Conservation (phyloP, 1,140 invertebrate genomes). For the Anthonomus grandis region DNA sequence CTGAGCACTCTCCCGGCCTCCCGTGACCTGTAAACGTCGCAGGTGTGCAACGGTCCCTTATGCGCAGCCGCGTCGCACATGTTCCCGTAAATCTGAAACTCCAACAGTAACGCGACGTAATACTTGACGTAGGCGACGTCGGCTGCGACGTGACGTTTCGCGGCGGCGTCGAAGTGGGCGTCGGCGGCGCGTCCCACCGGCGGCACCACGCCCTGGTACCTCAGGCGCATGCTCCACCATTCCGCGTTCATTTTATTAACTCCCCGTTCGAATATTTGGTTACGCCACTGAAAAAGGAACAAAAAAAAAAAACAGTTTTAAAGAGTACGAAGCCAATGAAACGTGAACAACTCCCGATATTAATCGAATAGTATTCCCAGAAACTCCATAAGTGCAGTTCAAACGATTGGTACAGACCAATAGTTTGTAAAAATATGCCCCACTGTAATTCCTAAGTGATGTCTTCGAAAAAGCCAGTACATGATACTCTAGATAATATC, state of each 20-base stretch:
- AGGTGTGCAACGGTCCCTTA: slow-evolving; percentile 71
- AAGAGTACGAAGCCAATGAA: too few species aligned
- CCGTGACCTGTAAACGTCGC: slow-evolving; percentile 75
- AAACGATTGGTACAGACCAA: too few species aligned
- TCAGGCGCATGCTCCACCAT: slow-evolving; percentile 76
- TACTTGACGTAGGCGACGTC: slow-evolving; percentile 76
- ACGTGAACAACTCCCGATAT: too few species aligned
- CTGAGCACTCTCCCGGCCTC: slow-evolving; percentile 68
- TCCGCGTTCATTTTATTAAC: slow-evolving; percentile 69
- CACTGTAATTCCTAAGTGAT: too few species aligned
- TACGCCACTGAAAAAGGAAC: slow-evolving; percentile 68
- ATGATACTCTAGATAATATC: too few species aligned
- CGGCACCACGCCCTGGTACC: slow-evolving; percentile 70
- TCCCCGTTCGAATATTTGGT: slow-evolving; percentile 72
- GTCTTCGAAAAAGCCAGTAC: too few species aligned
- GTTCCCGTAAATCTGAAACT: slow-evolving; percentile 84
- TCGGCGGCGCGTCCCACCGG: slow-evolving; percentile 64
- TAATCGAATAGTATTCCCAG: too few species aligned
- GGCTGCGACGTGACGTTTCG: slow-evolving; percentile 78
- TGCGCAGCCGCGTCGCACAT: slow-evolving; percentile 73
- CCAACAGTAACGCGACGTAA: slow-evolving; percentile 77
- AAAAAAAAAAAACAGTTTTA: too few species aligned
- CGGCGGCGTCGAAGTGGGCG: slow-evolving; percentile 74
- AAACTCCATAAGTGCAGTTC: too few species aligned
- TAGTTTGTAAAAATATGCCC: too few species aligned